phyloP scores from a whole-genome alignment of 2,113 vertebrate genomes.

The Solenodon paradoxus region DNA sequence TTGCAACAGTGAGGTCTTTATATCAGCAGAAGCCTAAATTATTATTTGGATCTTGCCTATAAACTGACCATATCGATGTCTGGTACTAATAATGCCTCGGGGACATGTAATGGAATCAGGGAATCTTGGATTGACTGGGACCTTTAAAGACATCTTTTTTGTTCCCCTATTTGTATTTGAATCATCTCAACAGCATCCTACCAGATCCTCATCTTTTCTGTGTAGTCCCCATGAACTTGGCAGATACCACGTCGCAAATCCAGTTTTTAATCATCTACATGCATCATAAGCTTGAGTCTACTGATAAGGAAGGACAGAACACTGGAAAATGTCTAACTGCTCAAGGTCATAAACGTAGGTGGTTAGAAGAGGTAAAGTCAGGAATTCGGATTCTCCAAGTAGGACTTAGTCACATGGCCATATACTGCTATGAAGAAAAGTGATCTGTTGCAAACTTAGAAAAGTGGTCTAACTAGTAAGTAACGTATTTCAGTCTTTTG shows the following conservation, averaged over 20 bases:
- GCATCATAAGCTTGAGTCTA: neutral
- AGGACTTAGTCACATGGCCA: neutral
- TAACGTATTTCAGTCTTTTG: neutral
- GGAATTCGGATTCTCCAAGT: neutral
- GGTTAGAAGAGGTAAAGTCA: neutral
- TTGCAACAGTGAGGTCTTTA: neutral
- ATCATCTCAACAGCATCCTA: neutral
- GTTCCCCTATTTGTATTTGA: neutral
- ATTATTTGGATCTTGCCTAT: neutral
- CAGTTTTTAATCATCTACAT: neutral
- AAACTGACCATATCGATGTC: neutral
- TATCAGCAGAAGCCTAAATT: neutral
- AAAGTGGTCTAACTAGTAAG: neutral
- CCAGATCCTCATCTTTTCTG: neutral
- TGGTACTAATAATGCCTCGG: neutral
- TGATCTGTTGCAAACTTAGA: neutral
- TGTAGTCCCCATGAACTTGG: neutral
- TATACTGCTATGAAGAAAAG: neutral
- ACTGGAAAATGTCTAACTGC: neutral
- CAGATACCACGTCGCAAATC: neutral
- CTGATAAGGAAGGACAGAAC: neutral
- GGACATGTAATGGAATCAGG: neutral
- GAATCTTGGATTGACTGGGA: neutral
- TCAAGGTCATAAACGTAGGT: neutral
- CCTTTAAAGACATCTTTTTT: neutral